Conservation (phyloP, 2,888 invertebrate genomes). For the Volucella zonaria region DNA sequence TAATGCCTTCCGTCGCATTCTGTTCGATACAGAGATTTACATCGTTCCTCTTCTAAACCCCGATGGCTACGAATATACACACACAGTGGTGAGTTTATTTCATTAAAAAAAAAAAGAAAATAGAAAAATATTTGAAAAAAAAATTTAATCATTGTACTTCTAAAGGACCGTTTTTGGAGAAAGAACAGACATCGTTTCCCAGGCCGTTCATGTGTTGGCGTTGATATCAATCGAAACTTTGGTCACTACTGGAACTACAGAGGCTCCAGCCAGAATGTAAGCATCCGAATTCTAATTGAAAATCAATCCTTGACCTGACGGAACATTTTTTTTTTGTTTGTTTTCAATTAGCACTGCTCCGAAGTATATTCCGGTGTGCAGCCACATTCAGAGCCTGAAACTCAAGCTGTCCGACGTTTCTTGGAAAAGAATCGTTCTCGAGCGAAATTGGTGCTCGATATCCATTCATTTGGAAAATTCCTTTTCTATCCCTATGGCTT, state of each 20-base stretch:
- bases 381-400: conserved; percentile 81
- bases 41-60: conserved; percentile 81
- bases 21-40: conserved; percentile 80
- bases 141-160: conserved; percentile 2
- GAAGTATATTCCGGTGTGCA: conserved; percentile 81
- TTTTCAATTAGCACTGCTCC: conserved; percentile 79
- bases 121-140: not conserved
- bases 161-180: conserved; percentile 85
- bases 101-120: not conserved
- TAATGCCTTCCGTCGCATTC: conserved; percentile 78
- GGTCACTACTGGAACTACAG: conserved; percentile 86
- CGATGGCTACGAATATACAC: conserved; percentile 82
- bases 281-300: conserved; percentile 42
- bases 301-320: not conserved
- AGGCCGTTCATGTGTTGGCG: conserved; percentile 85
- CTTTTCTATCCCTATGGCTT: conserved; percentile 82
- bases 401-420: conserved; percentile 80
- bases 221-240: conserved; percentile 91
- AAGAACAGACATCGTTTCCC: conserved; percentile 86
- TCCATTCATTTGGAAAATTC: conserved; percentile 82
- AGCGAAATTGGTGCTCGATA: conserved; percentile 81
- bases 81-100: conserved; percentile 77
- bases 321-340: not conserved
- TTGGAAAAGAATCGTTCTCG: conserved; percentile 80
- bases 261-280: conserved; percentile 83